Base-by-base conservation (phyloP, 2,797 vertebrate species). In the Stomatorhinus walkeri region DNA sequence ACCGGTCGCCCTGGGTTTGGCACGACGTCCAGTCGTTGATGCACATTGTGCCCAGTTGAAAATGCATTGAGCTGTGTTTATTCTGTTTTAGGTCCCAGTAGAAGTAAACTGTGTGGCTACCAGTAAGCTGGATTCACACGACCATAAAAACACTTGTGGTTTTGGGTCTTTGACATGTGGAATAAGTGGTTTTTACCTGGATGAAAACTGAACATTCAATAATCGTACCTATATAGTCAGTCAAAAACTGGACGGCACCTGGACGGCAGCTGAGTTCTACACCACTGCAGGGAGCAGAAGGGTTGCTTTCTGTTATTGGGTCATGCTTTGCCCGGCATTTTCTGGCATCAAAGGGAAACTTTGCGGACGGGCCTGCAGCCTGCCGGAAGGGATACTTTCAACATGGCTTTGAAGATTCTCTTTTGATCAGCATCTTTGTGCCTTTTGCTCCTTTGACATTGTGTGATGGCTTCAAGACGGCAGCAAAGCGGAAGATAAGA, bases 321-420 rank as follows among this genome's bases (percentile, higher is more conserved):
- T 88, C 83, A 90, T 48, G 46, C 49, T 87, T 48, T 61, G 61
- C 61, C 88, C 32, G 9, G 6, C 4, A 32, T 83, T 56, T 51
- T 19, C 8, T 14, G 22, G 46, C 59, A 86, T 89, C 83, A 86
- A 86, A 89, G 43, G n/a, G 86, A 64, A 32, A 61, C 19, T 56
- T 36, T 36, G 51, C 43, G 85, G 52, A 87, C 10, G 32, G 85
- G 54, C 40, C 85, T 87, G 51, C 76, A 52, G 46, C 8, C 36
- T 54, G 48, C 79, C 14, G 10, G 88, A 72, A 89, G 84, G 88
- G 88, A 87, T 59, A 46, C 51, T 87, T 56, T 76, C 83, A 22
- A n/a, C 28, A 46, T 43, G 3, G 19, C 88, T 86, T 89, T 89
- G 84, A 89, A 89, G 83, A 22, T 72, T 28, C n/a, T 48, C 84